Percentiles rank a stretch among this genome's conserved stretches.
Conservation (phyloP, 2,113 vertebrate species). For the Apodemus sylvaticus region DNA sequence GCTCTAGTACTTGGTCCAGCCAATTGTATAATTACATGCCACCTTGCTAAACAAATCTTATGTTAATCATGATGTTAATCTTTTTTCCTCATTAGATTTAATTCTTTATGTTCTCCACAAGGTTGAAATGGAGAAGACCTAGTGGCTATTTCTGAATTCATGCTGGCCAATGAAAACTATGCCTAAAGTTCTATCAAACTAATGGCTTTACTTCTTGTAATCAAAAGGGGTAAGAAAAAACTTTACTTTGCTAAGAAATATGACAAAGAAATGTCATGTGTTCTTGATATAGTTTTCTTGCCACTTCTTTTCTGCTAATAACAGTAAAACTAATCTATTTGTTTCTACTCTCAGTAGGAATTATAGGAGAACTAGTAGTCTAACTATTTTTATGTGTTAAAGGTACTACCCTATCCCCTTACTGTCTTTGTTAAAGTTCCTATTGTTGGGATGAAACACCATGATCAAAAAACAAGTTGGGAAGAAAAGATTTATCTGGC, state of each 20-base stretch:
- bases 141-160: background rate
- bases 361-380: background rate
- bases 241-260: background rate
- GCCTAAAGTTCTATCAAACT: background rate
- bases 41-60: background rate
- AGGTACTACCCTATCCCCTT: background rate
- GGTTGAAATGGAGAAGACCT: background rate
- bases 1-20: background rate
- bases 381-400: background rate
- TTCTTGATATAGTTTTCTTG: background rate
- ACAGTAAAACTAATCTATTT: background rate
- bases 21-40: background rate
- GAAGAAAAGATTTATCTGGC: background rate
- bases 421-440: background rate
- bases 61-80: background rate
- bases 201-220: background rate
- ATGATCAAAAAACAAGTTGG: background rate
- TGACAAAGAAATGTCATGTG: background rate
- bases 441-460: background rate
- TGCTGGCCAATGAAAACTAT: background rate
- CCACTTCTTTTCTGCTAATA: background rate
- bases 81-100: background rate
- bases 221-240: background rate
- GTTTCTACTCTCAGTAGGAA: background rate
- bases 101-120: background rate